Percentiles rank a stretch among this genome's conserved stretches.
Evolutionary conservation across 2,797 vertebrate species (phyloP).

Genomic region (Sebastes elongatus): DNA sequence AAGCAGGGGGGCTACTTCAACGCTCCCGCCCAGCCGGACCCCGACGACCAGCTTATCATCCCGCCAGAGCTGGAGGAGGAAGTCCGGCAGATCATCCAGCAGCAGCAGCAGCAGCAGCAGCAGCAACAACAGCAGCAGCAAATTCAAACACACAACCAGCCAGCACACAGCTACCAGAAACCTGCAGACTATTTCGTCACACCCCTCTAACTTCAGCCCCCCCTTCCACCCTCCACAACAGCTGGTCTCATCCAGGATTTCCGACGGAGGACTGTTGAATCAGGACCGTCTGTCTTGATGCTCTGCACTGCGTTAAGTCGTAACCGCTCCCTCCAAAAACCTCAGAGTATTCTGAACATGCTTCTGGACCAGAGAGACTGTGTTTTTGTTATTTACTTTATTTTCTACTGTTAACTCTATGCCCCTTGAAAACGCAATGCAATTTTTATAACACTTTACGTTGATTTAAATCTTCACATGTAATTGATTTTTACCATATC

Average conservation of each 20-base stretch:
- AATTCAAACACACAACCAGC: slow-evolving; percentile 74
- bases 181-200: slow-evolving; percentile 90
- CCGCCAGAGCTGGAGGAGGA: slow-evolving; percentile 98
- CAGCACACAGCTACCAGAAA: slow-evolving; percentile 68
- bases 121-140: slow-evolving; percentile 53
- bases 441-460: slow-evolving; percentile 62
- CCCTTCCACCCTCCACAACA: not conserved
- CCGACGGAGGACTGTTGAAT: not conserved
- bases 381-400: slow-evolving; percentile 42
- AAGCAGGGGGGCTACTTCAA: slow-evolving; percentile 95
- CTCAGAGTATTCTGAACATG: slow-evolving; percentile 9
- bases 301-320: not conserved
- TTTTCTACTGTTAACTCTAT: slow-evolving; percentile 60
- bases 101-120: slow-evolving; percentile 82
- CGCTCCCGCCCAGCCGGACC: slow-evolving; percentile 93
- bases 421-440: slow-evolving; percentile 61
- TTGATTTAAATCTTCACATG: slow-evolving; percentile 49
- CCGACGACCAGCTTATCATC: slow-evolving; percentile 96
- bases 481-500: slow-evolving; percentile 58
- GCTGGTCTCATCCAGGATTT: not conserved
- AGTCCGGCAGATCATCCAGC: slow-evolving; percentile 97
- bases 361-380: slow-evolving; percentile 36
- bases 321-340: slow-evolving; percentile 20
- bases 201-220: slow-evolving; percentile 86
- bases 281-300: not conserved